Evolutionary conservation across 2,888 invertebrate genomes (phyloP).

Genomic region (Ormia ochracea): DNA sequence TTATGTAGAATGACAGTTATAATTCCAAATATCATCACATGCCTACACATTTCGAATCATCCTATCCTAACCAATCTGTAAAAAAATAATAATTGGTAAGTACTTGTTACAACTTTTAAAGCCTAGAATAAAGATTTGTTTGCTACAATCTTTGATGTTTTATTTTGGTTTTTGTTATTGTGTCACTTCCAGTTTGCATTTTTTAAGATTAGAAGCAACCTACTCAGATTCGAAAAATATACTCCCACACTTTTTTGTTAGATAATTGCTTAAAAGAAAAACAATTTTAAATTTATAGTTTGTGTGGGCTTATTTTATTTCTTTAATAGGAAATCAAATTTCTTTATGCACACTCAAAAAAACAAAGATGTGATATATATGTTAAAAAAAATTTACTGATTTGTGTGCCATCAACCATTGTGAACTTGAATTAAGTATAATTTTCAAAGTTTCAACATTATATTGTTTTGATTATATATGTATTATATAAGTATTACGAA

Average conservation of each 20-base stretch:
- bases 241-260: slow-evolving; percentile 55
- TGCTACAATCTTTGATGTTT: background rate
- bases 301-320: background rate
- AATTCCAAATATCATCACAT: slow-evolving; percentile 15
- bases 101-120: background rate
- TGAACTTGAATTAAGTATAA: no score
- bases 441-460: no score
- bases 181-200: background rate
- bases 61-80: background rate
- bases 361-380: no score
- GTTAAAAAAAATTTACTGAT: no score
- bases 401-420: no score
- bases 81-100: background rate
- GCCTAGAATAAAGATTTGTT: background rate
- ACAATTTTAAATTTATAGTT: slow-evolving; percentile 21
- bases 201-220: slow-evolving; percentile 40
- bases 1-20: background rate
- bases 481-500: no score
- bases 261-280: slow-evolving; percentile 45
- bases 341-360: no score
- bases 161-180: background rate
- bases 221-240: slow-evolving; percentile 37
- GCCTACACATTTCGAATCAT: background rate
- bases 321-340: slow-evolving; percentile 35
- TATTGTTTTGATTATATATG: no score